These are phyloP conservation scores for Tragelaphus imberbis DNA, from an alignment of 2,113 vertebrate genomes.

Conservation along the genomic window DNA sequence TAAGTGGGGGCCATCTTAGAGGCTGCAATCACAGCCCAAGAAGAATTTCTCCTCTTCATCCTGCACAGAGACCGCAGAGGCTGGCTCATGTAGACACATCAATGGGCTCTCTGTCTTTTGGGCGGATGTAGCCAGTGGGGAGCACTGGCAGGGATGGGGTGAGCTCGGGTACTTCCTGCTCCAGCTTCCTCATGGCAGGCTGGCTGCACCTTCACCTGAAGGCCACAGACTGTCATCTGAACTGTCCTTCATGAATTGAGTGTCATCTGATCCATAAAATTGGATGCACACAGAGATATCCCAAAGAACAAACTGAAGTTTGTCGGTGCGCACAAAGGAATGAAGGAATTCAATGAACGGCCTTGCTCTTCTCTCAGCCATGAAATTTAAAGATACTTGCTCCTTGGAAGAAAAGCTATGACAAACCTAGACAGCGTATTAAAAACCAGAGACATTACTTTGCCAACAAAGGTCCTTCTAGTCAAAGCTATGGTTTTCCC, in stretches of 20 bases:
- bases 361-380: too few species aligned
- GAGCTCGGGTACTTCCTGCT: background rate
- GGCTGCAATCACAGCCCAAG: background rate
- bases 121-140: background rate
- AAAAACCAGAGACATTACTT: background rate
- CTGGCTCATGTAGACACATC: background rate
- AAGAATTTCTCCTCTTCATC: background rate
- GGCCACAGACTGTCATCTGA: background rate
- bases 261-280: background rate
- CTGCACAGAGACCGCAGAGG: background rate
- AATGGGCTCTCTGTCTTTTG: background rate
- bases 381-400: background rate
- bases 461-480: background rate
- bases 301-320: too few species aligned
- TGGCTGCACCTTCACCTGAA: background rate
- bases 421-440: accelerated
- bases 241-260: background rate
- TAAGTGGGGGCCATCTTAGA: background rate
- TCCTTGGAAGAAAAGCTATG: background rate
- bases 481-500: background rate
- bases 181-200: background rate
- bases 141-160: background rate
- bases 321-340: too few species aligned
- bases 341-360: too few species aligned
- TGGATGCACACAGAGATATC: background rate